Conservation (phyloP, 2,888 invertebrate genomes). For the Platycnemis pennipes region DNA sequence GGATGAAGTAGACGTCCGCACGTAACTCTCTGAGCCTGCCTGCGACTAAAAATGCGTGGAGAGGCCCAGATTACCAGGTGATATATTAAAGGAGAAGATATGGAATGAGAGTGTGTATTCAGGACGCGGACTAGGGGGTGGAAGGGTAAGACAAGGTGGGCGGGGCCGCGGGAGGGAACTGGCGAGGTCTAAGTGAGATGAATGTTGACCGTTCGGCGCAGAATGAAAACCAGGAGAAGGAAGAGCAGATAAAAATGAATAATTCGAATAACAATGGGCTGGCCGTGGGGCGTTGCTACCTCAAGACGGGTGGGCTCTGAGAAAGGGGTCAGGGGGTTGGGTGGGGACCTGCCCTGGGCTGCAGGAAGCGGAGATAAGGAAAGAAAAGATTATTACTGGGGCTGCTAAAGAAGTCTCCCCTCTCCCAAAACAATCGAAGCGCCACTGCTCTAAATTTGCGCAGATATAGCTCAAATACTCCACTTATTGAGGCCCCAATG, state of each 20-base stretch:
- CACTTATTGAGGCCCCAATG: too few relatives aligned
- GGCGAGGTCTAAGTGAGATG: slow-evolving; percentile 57
- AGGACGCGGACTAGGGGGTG: not conserved
- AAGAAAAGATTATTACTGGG: not conserved
- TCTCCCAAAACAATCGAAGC: not conserved
- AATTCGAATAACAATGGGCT: slow-evolving; percentile 6
- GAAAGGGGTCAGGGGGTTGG: not conserved
- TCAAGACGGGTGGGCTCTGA: not conserved
- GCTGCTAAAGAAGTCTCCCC: not conserved
- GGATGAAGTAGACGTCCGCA: not conserved
- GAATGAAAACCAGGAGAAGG: slow-evolving; percentile 4
- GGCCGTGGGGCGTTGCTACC: not conserved
- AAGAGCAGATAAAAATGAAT: slow-evolving; percentile 33
- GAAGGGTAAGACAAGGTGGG: not conserved
- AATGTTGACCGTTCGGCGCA: not conserved
- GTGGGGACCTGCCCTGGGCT: not conserved
- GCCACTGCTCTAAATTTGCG: not conserved
- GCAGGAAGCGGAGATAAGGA: not conserved
- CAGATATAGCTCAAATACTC: too few relatives aligned
- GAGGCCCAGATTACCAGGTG: slow-evolving; percentile 51
- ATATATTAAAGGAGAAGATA: slow-evolving; percentile 43
- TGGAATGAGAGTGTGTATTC: not conserved
- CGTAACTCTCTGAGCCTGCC: not conserved
- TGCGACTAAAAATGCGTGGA: not conserved
- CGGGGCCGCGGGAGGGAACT: not conserved